A percentile compares a stretch with the other conserved stretches of the same genome.
These are phyloP conservation scores for Brachionus asplanchnoidis DNA, from an alignment of 1,140 invertebrate species.

Conservation along the genomic window DNA sequence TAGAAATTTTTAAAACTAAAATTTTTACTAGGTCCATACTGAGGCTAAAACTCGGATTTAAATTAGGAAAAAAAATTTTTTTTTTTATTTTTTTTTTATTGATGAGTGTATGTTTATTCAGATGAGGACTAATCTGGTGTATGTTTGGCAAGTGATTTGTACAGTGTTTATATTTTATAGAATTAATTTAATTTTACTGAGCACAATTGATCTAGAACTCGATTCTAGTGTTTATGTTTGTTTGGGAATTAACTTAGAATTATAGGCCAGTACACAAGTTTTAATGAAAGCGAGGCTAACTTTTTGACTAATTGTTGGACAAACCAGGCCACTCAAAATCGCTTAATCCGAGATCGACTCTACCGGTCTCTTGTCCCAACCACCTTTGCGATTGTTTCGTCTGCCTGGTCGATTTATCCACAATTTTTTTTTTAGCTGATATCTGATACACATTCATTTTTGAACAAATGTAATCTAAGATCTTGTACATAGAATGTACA, in stretches of 20 bases:
- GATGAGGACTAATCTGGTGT: not conserved
- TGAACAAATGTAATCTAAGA: not conserved
- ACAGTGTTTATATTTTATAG: not conserved
- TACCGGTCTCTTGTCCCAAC: not conserved
- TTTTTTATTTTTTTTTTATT: not conserved
- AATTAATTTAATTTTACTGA: not conserved
- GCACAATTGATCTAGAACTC: not conserved
- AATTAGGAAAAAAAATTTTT: not conserved
- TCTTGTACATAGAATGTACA: not conserved
- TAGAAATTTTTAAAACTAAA: not conserved
- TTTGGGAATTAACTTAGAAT: constrained; percentile 19
- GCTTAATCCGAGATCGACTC: not conserved
- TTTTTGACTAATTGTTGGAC: not conserved
- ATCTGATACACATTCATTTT: not conserved
- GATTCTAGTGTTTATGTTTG: not conserved
- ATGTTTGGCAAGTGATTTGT: not conserved
- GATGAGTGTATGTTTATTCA: not conserved
- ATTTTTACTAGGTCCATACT: not conserved
- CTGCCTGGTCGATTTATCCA: not conserved
- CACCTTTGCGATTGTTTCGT: not conserved
- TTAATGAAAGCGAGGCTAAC: not conserved
- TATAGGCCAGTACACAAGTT: constrained; percentile 1
- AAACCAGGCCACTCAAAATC: not conserved
- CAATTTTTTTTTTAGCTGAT: not conserved
- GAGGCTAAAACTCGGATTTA: not conserved